Base-by-base conservation (phyloP, 2,888 invertebrate genomes). In the Pharmacophagus antenor region DNA sequence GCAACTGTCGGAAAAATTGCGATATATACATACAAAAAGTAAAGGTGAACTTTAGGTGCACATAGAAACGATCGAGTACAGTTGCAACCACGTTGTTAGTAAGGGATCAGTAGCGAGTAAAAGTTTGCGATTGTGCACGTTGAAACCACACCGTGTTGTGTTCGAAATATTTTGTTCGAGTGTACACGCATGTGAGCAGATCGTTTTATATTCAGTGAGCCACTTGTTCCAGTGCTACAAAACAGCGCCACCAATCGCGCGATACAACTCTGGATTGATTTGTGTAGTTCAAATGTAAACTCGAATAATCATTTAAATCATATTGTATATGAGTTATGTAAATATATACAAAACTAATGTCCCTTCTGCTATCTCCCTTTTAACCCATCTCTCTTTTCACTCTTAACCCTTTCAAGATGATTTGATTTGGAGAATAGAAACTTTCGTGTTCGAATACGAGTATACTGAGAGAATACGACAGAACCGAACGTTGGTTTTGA, bases 81-180 rank as follows among this genome's bases (percentile, higher is more conserved):
- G 77, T 79, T 70, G 71, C 77, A 82, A 79, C 83, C 82, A 74
- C 70, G 51, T 79, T 81, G 88, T 88, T 89, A 88, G 88, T 88
- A 87, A 72, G 80, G 84, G 80, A 79, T 71, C 73, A 79, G 76
- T 84, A 87, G 88, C 88, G n/a, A n/a, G n/a, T n/a, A n/a, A 80
- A 79, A 80, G 74, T 82, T 86, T 87, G 88, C 87, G 81, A 83
- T 83, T 86, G 88, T 84, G 85, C 80, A 85, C 87, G 88, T 84
- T 85, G 82, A 84, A 80, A 82, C 86, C 88, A 88, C 87, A 88
- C 86, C 83, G 88, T 87, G 86, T 84, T 65, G 65, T 41, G 23
- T 47, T 53, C 53, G 44, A 42, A 23, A 47, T 41, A n/a, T 56
- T 37, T 55, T 62, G 44, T 27, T 18, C 58, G 48, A 58, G 37